Percentiles rank a stretch among this genome's conserved stretches.
These are phyloP conservation scores for Nebria ingens DNA, from an alignment of 1,140 invertebrate species.

Conservation along the genomic window DNA sequence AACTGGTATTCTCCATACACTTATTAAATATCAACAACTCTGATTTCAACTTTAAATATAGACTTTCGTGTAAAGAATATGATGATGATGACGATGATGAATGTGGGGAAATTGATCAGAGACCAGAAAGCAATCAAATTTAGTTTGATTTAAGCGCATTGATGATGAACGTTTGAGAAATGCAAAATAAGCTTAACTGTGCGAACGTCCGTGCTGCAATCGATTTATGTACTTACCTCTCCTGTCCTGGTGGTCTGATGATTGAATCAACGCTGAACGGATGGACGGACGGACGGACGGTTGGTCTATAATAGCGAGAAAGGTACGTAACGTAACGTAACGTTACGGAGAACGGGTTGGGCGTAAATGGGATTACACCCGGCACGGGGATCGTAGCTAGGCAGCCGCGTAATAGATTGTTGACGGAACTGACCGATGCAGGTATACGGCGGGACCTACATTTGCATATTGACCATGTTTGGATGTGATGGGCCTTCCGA, in stretches of 20 bases:
- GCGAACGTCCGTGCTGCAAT: not conserved
- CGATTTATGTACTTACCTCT: constrained; percentile 2
- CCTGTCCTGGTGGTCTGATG: not conserved
- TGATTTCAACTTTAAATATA: too few relatives aligned
- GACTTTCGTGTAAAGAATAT: too few relatives aligned
- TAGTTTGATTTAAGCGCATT: not conserved
- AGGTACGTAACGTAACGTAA: not conserved
- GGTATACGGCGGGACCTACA: constrained; percentile 25
- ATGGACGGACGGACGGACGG: not conserved
- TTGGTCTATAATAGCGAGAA: not conserved
- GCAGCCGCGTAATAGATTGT: constrained; percentile 31
- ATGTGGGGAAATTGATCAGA: too few relatives aligned
- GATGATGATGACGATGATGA: too few relatives aligned
- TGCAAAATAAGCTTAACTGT: constrained; percentile 4
- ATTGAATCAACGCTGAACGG: not conserved
- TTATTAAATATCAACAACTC: too few relatives aligned
- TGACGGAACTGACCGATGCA: constrained; percentile 34
- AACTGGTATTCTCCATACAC: too few relatives aligned
- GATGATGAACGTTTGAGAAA: constrained; percentile 3
- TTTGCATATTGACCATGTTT: constrained; percentile 31
- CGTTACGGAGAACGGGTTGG: too few relatives aligned
- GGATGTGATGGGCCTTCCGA: constrained; percentile 27
- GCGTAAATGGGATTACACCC: not conserved
- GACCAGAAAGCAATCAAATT: constrained; percentile 7
- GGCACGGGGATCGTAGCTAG: constrained; percentile 6